Conservation (phyloP, 2,113 vertebrate genomes). For the Salvelinus namaycush region DNA sequence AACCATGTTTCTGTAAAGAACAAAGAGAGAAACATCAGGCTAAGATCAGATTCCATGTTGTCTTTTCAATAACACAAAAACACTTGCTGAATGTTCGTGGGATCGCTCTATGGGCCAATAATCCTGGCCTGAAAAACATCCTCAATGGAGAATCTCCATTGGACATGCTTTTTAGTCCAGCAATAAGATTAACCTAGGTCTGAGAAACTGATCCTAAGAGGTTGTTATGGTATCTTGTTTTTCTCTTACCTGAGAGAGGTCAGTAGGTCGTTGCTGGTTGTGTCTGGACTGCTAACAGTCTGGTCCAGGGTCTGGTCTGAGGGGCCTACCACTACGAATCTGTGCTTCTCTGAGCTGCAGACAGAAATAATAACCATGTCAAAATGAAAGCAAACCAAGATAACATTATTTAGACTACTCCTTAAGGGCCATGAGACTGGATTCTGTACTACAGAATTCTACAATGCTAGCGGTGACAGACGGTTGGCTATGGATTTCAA, state of each 20-base stretch:
- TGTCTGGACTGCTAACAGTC: neutral
- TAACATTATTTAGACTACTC: neutral
- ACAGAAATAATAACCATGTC: slow-evolving; percentile 24
- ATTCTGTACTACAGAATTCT: neutral
- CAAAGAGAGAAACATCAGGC: neutral
- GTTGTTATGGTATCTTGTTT: neutral
- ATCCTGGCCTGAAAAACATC: too few species aligned
- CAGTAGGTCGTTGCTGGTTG: slow-evolving; percentile 40
- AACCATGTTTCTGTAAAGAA: slow-evolving; percentile 50
- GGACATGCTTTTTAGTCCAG: too few species aligned
- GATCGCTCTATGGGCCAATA: too few species aligned
- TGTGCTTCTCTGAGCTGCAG: slow-evolving; percentile 55
- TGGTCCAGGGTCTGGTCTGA: slow-evolving; percentile 1
- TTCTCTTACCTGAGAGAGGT: slow-evolving; percentile 62
- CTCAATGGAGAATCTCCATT: too few species aligned
- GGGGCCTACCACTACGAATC: neutral
- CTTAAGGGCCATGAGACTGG: neutral
- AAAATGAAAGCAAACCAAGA: slow-evolving; percentile 19
- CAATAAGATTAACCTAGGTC: too few species aligned
- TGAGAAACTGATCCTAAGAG: neutral
- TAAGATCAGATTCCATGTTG: neutral
- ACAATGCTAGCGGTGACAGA: too few species aligned
- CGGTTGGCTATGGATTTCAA: neutral
- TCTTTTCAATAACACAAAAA: neutral
- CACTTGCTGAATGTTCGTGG: too few species aligned